Conservation (phyloP, 2,888 invertebrate genomes). For the Laspeyria flexula region DNA sequence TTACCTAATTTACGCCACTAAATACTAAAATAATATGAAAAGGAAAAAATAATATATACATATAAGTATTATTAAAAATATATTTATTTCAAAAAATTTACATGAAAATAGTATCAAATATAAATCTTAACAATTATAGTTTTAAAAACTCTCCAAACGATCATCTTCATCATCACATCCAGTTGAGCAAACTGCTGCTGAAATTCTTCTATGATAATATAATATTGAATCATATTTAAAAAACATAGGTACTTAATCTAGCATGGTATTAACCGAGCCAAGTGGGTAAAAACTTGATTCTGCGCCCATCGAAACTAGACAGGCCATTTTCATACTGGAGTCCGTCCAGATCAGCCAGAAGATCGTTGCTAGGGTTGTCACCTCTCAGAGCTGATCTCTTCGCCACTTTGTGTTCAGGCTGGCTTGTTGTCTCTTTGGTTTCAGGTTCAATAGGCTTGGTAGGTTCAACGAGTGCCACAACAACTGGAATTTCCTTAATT, state of each 20-base stretch:
- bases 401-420: conserved; percentile 58
- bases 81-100: neutral
- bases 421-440: conserved; percentile 36
- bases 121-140: neutral
- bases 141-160: too few species aligned
- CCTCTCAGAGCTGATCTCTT: conserved; percentile 70
- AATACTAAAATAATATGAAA: too few species aligned
- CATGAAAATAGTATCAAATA: neutral
- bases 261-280: conserved; percentile 65
- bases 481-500: conserved; percentile 62
- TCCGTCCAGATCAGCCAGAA: conserved; percentile 70
- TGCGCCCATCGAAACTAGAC: conserved; percentile 66
- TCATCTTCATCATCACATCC: too few species aligned
- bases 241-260: neutral
- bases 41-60: neutral
- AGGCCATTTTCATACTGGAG: conserved; percentile 62
- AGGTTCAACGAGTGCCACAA: conserved; percentile 50
- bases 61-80: neutral
- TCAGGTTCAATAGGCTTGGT: conserved; percentile 44
- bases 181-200: neutral
- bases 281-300: conserved; percentile 77
- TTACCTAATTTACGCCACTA: too few species aligned
- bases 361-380: conserved; percentile 70
- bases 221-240: too few species aligned
- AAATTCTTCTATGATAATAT: too few species aligned